These are phyloP conservation scores for Atherinosoma microstoma DNA, from an alignment of 2,797 vertebrate species.

Conservation along the genomic window DNA sequence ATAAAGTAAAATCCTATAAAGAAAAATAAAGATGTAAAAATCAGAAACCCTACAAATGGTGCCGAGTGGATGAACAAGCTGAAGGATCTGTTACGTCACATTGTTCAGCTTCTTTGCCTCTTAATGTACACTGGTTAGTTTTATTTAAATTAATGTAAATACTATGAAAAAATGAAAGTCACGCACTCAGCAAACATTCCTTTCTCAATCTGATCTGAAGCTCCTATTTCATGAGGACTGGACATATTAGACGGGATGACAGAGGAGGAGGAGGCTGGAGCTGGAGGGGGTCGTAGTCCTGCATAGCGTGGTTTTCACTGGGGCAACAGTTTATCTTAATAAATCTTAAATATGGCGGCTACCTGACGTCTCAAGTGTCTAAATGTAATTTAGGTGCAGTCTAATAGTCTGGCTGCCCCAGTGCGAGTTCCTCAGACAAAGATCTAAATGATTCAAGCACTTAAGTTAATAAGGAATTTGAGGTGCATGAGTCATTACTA, in stretches of 20 bases:
- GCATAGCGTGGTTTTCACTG: constrained; percentile 25
- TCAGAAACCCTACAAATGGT: constrained; percentile 83
- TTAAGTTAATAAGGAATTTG: constrained; percentile 21
- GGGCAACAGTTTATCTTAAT: constrained; percentile 30
- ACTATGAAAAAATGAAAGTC: constrained; percentile 89
- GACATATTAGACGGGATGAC: constrained; percentile 32
- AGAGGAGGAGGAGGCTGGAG: constrained; percentile 5
- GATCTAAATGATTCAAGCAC: constrained; percentile 48
- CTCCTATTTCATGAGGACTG: constrained; percentile 70
- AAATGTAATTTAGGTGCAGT: constrained; percentile 40
- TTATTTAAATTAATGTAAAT: constrained; percentile 93
- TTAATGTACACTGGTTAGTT: constrained; percentile 86
- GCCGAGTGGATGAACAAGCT: constrained; percentile 62
- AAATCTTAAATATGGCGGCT: constrained; percentile 47
- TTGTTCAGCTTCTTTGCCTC: constrained; percentile 72
- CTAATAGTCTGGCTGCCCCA: constrained; percentile 33
- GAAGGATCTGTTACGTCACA: constrained; percentile 53
- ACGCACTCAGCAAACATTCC: constrained; percentile 89
- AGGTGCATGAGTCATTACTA: constrained; percentile 54
- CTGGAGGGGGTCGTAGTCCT: constrained; percentile 43
- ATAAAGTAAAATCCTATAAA: constrained; percentile 88
- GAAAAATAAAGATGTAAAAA: constrained; percentile 89
- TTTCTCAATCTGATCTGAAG: constrained; percentile 81
- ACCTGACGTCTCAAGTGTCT: constrained; percentile 45
- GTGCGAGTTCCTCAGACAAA: constrained; percentile 51